These are phyloP conservation scores for Nemoura dubitans DNA, from an alignment of 2,888 invertebrate species.

Conservation along the genomic window DNA sequence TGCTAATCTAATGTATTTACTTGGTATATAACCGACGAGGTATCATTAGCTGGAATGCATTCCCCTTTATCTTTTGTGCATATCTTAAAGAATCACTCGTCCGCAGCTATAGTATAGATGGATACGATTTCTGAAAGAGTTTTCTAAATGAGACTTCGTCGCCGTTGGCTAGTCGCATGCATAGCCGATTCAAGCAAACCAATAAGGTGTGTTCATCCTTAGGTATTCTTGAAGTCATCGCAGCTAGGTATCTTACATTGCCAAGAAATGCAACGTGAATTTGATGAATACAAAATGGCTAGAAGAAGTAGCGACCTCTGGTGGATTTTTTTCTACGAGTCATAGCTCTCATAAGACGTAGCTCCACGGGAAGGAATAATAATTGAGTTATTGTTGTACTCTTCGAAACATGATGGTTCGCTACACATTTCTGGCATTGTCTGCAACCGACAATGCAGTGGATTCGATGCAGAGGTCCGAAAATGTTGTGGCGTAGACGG, in stretches of 20 bases:
- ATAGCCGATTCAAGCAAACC: neutral
- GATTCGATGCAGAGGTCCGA: neutral
- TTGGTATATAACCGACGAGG: neutral
- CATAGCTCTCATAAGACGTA: neutral
- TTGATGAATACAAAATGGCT: neutral
- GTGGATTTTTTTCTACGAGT: neutral
- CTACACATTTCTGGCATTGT: neutral
- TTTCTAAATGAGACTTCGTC: neutral
- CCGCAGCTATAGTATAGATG: neutral
- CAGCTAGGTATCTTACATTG: neutral
- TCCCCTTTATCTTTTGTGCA: neutral
- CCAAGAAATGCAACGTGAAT: neutral
- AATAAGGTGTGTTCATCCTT: neutral
- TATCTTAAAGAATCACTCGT: neutral
- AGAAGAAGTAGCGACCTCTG: neutral
- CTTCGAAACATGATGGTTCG: neutral
- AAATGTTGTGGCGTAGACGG: neutral
- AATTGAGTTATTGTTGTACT: neutral
- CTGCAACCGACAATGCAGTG: neutral
- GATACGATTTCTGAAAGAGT: neutral
- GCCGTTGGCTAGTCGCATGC: neutral
- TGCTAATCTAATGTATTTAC: neutral
- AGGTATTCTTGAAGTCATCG: neutral
- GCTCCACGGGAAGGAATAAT: conserved; percentile 7
- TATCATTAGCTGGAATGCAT: neutral